Evolutionary conservation across 2,797 vertebrate genomes (phyloP).

Genomic region (Ctenochaetus hawaiiensis): DNA sequence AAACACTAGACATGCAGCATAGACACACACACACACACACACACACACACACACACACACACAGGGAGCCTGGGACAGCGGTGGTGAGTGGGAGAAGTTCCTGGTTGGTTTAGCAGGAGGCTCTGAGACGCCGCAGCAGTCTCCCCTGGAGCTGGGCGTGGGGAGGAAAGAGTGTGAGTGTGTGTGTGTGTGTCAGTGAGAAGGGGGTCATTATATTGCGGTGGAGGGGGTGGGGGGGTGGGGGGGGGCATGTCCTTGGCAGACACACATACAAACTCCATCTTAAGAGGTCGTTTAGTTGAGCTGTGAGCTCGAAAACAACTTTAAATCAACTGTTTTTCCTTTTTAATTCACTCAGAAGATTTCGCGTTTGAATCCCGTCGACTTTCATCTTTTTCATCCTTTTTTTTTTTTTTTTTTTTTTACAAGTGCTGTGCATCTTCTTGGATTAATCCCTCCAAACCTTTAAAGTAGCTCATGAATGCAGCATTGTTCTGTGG

Average conservation of each 20-base stretch:
- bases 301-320: constrained; percentile 17
- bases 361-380: neutral
- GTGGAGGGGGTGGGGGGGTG: constrained; percentile 5
- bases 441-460: neutral
- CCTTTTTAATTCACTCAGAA: neutral
- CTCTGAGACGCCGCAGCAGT: constrained; percentile 71
- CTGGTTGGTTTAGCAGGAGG: constrained; percentile 71
- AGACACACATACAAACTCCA: constrained; percentile 48
- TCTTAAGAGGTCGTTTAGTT: constrained; percentile 19
- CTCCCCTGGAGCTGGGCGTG: constrained; percentile 75
- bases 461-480: neutral
- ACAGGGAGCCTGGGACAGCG: constrained; percentile 38
- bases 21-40: constrained; percentile 27
- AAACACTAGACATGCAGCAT: neutral
- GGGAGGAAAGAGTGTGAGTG: constrained; percentile 56
- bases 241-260: constrained; percentile 54
- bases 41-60: constrained; percentile 22
- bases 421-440: no score
- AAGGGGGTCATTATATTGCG: constrained; percentile 52
- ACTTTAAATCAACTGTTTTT: constrained; percentile 8
- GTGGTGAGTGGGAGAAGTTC: constrained; percentile 67
- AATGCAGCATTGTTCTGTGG: neutral
- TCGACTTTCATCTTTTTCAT: no score
- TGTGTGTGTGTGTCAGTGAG: constrained; percentile 39
- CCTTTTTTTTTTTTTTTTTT: no score